phyloP scores from a whole-genome alignment of 2,113 vertebrate genomes.

The Platanista minor region DNA sequence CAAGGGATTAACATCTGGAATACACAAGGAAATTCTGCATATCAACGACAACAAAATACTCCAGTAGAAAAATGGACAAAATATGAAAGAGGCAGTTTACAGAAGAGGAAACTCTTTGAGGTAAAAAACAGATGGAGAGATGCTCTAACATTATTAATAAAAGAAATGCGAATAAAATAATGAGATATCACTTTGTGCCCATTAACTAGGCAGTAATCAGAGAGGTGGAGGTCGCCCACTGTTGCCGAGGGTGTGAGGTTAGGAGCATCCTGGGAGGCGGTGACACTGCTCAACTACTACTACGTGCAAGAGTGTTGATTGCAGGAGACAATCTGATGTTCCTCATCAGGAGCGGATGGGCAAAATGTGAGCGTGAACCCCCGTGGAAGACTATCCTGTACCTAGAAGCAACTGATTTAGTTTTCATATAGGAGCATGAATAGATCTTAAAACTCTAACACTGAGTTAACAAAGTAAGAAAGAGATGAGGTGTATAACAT shows the following conservation, averaged over 20 bases:
- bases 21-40: not conserved
- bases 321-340: not conserved
- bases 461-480: not conserved
- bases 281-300: no score
- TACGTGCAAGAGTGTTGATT: rapidly evolving
- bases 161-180: not conserved
- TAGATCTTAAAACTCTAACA: not conserved
- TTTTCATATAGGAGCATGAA: not conserved
- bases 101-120: not conserved
- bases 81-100: not conserved
- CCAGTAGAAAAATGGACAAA: not conserved
- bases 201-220: not conserved
- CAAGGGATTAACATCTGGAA: not conserved
- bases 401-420: not conserved
- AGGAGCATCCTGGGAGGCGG: not conserved
- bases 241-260: not conserved
- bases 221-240: not conserved
- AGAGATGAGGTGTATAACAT: not conserved
- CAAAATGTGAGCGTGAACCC: not conserved
- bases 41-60: not conserved
- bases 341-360: not conserved
- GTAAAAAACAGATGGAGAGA: not conserved
- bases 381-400: rapidly evolving
- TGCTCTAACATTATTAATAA: not conserved
- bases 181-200: not conserved